Evolutionary conservation across 2,797 vertebrate genomes (phyloP).

Genomic region (Austrolebias charrua): DNA sequence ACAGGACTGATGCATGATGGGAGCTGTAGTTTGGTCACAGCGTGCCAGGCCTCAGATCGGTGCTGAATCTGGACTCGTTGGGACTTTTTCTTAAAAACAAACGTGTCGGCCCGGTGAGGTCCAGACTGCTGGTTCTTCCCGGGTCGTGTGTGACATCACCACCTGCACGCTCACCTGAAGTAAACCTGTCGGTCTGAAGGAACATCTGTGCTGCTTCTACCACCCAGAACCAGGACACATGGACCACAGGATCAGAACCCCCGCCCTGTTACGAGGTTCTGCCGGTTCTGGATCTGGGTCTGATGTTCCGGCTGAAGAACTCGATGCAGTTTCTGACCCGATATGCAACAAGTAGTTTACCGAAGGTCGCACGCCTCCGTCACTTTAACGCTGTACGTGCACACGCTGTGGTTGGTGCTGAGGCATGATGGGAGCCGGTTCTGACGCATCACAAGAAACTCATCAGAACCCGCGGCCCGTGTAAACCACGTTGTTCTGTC

Average conservation of each 20-base stretch:
- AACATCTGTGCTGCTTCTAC: slow-evolving; percentile 15
- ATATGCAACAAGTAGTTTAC: slow-evolving; percentile 82
- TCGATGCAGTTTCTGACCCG: slow-evolving; percentile 79
- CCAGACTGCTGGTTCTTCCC: too few species aligned
- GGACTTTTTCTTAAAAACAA: too few species aligned
- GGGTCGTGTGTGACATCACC: too few species aligned
- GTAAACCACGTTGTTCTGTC: slow-evolving; percentile 70
- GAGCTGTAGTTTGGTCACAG: too few species aligned
- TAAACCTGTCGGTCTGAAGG: too few species aligned
- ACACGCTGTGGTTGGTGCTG: slow-evolving; percentile 73
- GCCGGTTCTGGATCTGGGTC: too few species aligned
- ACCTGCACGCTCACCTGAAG: too few species aligned
- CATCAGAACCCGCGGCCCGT: slow-evolving; percentile 36
- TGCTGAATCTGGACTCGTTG: too few species aligned
- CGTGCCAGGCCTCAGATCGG: too few species aligned
- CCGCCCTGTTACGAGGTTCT: too few species aligned
- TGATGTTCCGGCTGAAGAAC: slow-evolving; percentile 68
- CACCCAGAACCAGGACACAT: slow-evolving; percentile 45
- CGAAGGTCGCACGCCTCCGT: slow-evolving; percentile 76
- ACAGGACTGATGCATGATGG: too few species aligned
- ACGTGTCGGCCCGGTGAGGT: too few species aligned
- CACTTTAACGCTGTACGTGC: slow-evolving; percentile 85
- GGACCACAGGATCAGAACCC: slow-evolving; percentile 55
- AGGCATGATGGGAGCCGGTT: slow-evolving; percentile 71
- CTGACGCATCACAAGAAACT: slow-evolving; percentile 54